Evolutionary conservation across 2,113 vertebrate genomes (phyloP).

Genomic region (Apodemus speciosus): DNA sequence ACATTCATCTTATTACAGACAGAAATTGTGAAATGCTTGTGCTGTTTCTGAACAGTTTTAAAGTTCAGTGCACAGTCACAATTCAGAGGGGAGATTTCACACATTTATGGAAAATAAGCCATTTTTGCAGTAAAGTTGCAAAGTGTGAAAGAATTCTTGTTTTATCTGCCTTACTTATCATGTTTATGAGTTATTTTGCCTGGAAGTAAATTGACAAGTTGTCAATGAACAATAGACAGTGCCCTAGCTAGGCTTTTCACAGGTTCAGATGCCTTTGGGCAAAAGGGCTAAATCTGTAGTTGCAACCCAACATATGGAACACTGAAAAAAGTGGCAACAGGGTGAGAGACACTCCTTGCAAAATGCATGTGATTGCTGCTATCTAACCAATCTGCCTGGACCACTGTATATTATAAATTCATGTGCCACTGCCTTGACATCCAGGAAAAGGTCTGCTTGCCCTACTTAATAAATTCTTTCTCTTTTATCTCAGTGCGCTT

Average conservation of each 20-base stretch:
- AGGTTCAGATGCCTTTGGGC: constrained; percentile 92
- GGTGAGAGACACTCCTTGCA: constrained; percentile 88
- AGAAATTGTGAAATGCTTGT: constrained; percentile 84
- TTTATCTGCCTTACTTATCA: constrained; percentile 90
- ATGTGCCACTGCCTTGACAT: constrained; percentile 66
- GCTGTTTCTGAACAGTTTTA: constrained; percentile 85
- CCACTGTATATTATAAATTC: constrained; percentile 82
- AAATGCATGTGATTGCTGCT: constrained; percentile 83
- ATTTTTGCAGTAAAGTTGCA: constrained; percentile 89
- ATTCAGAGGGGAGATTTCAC: constrained; percentile 89
- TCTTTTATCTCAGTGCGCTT: constrained; percentile 60
- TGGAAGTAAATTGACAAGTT: constrained; percentile 92
- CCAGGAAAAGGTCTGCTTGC: constrained; percentile 63
- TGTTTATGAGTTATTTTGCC: constrained; percentile 92
- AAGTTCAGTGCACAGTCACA: constrained; percentile 90
- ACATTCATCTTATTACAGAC: constrained; percentile 87
- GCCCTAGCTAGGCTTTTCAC: constrained; percentile 93
- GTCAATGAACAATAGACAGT: constrained; percentile 91
- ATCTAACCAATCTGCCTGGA: constrained; percentile 82
- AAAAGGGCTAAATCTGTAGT: constrained; percentile 88
- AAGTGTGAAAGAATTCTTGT: constrained; percentile 90
- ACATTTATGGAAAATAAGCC: constrained; percentile 87
- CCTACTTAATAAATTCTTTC: constrained; percentile 73
- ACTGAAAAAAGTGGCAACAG: constrained; percentile 86
- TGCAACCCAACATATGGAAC: constrained; percentile 90